These are phyloP conservation scores for Drosophila mimica DNA, from an alignment of 2,888 invertebrate species.

Conservation along the genomic window DNA sequence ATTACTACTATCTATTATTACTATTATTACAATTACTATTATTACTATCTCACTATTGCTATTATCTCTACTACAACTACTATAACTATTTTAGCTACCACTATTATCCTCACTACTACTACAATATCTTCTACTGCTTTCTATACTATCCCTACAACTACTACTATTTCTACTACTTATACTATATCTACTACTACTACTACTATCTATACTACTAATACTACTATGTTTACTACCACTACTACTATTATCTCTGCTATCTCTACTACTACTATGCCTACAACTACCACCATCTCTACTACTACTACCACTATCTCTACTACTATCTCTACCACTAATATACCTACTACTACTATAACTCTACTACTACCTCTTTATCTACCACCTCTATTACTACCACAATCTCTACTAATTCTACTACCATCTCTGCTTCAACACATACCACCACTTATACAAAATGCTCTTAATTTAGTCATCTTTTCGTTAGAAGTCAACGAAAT, in stretches of 20 bases:
- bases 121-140: neutral
- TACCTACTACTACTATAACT: neutral
- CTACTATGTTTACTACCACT: too few relatives aligned
- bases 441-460: neutral
- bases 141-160: too few relatives aligned
- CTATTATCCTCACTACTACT: too few relatives aligned
- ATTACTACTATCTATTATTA: neutral
- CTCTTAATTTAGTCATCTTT: neutral
- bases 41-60: too few relatives aligned
- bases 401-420: neutral
- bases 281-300: neutral
- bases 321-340: neutral
- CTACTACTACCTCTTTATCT: too few relatives aligned
- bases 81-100: too few relatives aligned
- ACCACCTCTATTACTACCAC: neutral
- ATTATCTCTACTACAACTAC: too few relatives aligned
- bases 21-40: too few relatives aligned
- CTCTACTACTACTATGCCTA: neutral
- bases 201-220: too few relatives aligned
- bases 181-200: too few relatives aligned
- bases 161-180: too few relatives aligned
- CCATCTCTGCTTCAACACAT: neutral
- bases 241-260: too few relatives aligned
- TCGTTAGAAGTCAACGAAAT: neutral
- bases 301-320: neutral